A percentile compares a stretch with the other conserved stretches of the same genome.
These are phyloP conservation scores for Scomberomorus guttatus DNA, from an alignment of 2,797 vertebrate species.

Conservation along the genomic window DNA sequence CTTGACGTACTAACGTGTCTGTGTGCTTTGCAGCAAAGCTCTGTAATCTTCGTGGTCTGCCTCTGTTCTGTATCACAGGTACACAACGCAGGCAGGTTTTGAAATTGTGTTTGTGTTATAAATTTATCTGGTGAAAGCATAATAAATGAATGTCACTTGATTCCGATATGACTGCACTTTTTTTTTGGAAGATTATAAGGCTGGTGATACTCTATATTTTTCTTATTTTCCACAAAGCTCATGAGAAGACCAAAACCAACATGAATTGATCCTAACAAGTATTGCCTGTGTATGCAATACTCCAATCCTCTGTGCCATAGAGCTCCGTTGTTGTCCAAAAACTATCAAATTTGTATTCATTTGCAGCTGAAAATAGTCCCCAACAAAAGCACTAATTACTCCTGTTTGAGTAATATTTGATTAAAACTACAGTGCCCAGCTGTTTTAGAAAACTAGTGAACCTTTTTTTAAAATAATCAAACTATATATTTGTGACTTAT, in stretches of 20 bases:
- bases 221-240: neutral
- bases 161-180: conserved; percentile 16
- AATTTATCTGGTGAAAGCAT: conserved; percentile 56
- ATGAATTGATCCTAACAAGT: neutral
- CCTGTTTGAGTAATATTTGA: too few species aligned
- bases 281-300: too few species aligned
- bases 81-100: conserved; percentile 37
- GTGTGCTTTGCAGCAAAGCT: conserved; percentile 82
- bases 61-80: conserved; percentile 41
- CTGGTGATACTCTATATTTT: neutral
- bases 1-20: conserved; percentile 63
- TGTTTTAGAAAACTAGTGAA: too few species aligned
- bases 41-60: conserved; percentile 52
- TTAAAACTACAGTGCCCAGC: too few species aligned
- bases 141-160: conserved; percentile 71
- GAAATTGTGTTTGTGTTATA: conserved; percentile 47
- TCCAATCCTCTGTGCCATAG: neutral
- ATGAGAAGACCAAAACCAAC: neutral
- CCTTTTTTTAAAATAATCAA: too few species aligned
- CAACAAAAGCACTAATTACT: too few species aligned
- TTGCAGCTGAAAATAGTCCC: too few species aligned
- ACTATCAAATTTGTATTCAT: neutral
- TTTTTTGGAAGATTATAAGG: neutral
- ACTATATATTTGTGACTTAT: neutral
- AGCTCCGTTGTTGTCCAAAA: neutral